Evolutionary conservation across 2,113 vertebrate species (phyloP).

Genomic region (Equus quagga): DNA sequence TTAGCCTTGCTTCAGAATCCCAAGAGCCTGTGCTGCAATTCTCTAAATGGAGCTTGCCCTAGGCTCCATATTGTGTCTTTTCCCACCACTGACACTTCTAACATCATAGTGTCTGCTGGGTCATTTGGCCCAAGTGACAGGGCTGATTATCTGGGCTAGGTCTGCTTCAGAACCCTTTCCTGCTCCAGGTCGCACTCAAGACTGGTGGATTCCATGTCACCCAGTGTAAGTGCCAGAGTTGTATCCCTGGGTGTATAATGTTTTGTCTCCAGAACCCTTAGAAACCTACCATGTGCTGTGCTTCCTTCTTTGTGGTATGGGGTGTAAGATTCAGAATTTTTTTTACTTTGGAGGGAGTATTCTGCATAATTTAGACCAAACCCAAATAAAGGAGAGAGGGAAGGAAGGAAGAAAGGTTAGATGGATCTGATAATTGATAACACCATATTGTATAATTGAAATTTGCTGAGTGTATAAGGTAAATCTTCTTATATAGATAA

Average conservation of each 20-base stretch:
- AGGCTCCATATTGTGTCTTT: not conserved
- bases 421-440: not conserved
- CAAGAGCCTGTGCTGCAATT: not conserved
- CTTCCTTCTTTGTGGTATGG: not conserved
- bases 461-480: not conserved
- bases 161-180: not conserved
- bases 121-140: not conserved
- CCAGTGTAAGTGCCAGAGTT: not conserved
- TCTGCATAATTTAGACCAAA: not conserved
- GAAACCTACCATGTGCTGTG: not conserved
- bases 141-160: not conserved
- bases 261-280: not conserved
- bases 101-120: not conserved
- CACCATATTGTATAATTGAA: not conserved
- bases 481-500: not conserved
- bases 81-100: not conserved
- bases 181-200: not conserved
- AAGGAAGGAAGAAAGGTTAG: not conserved
- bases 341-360: not conserved
- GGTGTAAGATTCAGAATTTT: not conserved
- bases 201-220: too few relatives aligned
- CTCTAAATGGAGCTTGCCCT: not conserved
- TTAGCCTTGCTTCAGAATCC: not conserved
- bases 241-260: not conserved
- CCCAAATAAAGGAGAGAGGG: not conserved